Evolutionary conservation across 2,797 vertebrate species (phyloP).

Genomic region (Gallinago solitaria): DNA sequence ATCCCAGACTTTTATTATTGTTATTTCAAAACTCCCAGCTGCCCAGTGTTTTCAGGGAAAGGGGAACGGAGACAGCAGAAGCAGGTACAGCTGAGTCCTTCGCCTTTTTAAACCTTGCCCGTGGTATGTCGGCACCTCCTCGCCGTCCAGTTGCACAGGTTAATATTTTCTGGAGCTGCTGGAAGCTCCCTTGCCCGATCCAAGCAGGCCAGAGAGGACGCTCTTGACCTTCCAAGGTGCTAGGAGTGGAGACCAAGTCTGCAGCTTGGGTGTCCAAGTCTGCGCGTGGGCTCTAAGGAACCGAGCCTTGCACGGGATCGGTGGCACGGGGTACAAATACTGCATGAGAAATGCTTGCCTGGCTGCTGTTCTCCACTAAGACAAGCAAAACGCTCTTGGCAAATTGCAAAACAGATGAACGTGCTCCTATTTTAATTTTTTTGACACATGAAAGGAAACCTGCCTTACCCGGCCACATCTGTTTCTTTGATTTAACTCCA

Average conservation of each 20-base stretch:
- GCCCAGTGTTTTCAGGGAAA: not conserved
- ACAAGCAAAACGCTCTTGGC: conserved; percentile 42
- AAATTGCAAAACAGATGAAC: not conserved
- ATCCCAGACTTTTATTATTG: conserved; percentile 8
- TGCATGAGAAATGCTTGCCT: not conserved
- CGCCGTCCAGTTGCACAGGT: not conserved
- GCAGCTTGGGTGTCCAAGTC: conserved; percentile 17
- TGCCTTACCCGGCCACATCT: conserved; percentile 15
- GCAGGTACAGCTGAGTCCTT: not conserved
- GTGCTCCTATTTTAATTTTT: not conserved
- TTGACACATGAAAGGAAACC: not conserved
- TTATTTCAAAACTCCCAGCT: conserved; percentile 37
- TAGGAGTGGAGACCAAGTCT: conserved; percentile 3
- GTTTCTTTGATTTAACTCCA: conserved; percentile 28
- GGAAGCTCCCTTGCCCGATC: not conserved
- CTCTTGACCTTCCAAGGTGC: not conserved
- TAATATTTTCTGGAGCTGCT: not conserved
- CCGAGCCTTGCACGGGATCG: not conserved
- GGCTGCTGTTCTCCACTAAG: not conserved
- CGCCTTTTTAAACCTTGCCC: not conserved
- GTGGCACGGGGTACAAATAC: not conserved
- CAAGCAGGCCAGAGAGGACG: not conserved
- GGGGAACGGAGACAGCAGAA: not conserved
- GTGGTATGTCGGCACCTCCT: not conserved
- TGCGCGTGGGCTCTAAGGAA: not conserved